phyloP scores from a whole-genome alignment of 1,140 invertebrate genomes.

The Euglossa dilemma region DNA sequence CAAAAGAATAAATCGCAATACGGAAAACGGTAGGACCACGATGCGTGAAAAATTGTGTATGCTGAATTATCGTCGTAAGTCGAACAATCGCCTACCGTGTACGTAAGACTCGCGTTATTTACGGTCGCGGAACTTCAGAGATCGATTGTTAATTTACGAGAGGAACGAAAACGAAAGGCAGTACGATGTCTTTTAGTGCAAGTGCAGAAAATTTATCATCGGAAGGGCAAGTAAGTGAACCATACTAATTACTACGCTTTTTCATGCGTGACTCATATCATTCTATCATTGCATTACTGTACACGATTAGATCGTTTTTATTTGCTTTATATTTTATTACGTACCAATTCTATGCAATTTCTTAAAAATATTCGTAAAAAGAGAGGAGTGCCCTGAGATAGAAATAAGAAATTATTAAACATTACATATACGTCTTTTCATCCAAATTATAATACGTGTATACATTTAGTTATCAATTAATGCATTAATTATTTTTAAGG shows the following conservation, averaged over 20 bases:
- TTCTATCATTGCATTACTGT: not conserved
- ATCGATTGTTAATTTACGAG: conserved; percentile 34
- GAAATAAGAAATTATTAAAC: not conserved
- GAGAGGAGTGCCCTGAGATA: not conserved
- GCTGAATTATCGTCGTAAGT: conserved; percentile 1
- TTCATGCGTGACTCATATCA: conserved; percentile 57
- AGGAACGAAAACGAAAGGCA: not conserved
- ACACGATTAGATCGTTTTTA: not conserved
- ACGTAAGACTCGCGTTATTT: conserved; percentile 43
- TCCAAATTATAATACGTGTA: not conserved
- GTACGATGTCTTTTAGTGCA: conserved; percentile 85
- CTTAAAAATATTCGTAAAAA: not conserved
- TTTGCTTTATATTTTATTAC: not conserved
- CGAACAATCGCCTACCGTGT: conserved; percentile 1
- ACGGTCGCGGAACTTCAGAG: not conserved
- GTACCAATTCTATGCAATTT: not conserved
- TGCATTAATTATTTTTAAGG: not conserved
- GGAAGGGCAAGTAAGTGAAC: conserved; percentile 83
- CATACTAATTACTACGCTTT: conserved; percentile 21
- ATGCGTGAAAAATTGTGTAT: conserved; percentile 20
- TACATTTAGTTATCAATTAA: not conserved
- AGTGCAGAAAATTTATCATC: conserved; percentile 86
- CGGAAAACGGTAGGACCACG: conserved; percentile 18
- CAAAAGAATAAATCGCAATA: conserved; percentile 1
- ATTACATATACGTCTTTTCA: not conserved